Base-by-base conservation (phyloP, 2,113 vertebrate genomes). In the Electrona antarctica region DNA sequence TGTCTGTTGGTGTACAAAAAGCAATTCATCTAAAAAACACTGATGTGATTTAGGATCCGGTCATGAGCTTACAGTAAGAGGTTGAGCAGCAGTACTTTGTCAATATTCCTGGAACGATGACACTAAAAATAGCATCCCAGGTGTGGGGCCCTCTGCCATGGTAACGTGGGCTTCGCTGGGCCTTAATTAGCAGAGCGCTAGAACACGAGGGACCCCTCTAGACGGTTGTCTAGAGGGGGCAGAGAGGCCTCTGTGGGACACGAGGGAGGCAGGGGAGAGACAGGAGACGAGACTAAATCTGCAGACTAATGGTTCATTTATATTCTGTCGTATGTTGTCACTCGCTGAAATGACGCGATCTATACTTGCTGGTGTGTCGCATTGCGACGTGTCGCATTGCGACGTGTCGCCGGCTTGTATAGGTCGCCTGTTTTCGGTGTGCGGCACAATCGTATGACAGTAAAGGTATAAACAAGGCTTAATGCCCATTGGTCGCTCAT, bases 91-190 rank as follows among this genome's bases (percentile, higher is more conserved):
- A 50, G 21, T 5, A 69, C 62, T 64, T n/a, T 14, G 7, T 6
- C 12, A 4, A 28, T 67, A 7, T 72, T 85, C 82, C 83, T 74
- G 67, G 68, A 74, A 77, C 79, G 81, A 48, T 8, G 15, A 72
- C 68, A 55, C 89, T 90, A 89, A 83, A 91, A 88, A 85, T 85
- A 86, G 80, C 66, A 73, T 78, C 80, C 76, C 82, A 78, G 72
- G 73, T 79, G 76, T 78, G 80, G 57, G 67, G 80, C 74, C 57
- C 75, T 86, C 76, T 71, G 78, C 82, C 85, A 87, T 92, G 80
- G 84, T 80, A 91, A 92, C 90, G 59, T 13, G 66, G 14, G 57
- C 77, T 84, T 74, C 72, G 82, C 72, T 15, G 69, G 80, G 69
- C 78, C 89, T 89, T 88, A 85, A 88, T 92, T 88, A 89, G 81